Conservation (phyloP, 2,113 vertebrate species). For the Amblyopsis rosae region DNA sequence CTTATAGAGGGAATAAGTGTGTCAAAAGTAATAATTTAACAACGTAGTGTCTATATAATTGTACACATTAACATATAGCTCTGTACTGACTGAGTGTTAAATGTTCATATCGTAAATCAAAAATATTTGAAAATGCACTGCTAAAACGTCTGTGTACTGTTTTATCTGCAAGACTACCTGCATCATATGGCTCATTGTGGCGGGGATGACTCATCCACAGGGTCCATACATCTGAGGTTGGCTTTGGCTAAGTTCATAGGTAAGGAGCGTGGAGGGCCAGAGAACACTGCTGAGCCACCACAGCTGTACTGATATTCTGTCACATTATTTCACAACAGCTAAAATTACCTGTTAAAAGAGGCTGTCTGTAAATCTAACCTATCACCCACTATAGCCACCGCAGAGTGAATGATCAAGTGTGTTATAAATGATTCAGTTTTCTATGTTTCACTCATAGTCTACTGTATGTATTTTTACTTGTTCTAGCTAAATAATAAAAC, state of each 20-base stretch:
- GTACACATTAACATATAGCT: not conserved
- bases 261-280: constrained; percentile 58
- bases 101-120: constrained; percentile 28
- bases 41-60: no score
- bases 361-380: constrained; percentile 60
- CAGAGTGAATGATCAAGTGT: constrained; percentile 49
- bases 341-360: constrained; percentile 70
- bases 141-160: constrained; percentile 54
- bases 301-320: constrained; percentile 74
- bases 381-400: constrained; percentile 34
- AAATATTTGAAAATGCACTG: constrained; percentile 53
- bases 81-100: not conserved
- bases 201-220: constrained; percentile 76
- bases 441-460: no score
- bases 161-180: constrained; percentile 74
- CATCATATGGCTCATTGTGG: constrained; percentile 63
- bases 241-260: constrained; percentile 61
- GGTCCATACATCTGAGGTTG: constrained; percentile 66
- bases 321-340: constrained; percentile 74
- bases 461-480: no score
- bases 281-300: constrained; percentile 69
- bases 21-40: no score
- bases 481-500: no score
- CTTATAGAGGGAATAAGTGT: no score
- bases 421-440: constrained; percentile 47